Base-by-base conservation (phyloP, 2,797 vertebrate genomes). In the Platalea minor region DNA sequence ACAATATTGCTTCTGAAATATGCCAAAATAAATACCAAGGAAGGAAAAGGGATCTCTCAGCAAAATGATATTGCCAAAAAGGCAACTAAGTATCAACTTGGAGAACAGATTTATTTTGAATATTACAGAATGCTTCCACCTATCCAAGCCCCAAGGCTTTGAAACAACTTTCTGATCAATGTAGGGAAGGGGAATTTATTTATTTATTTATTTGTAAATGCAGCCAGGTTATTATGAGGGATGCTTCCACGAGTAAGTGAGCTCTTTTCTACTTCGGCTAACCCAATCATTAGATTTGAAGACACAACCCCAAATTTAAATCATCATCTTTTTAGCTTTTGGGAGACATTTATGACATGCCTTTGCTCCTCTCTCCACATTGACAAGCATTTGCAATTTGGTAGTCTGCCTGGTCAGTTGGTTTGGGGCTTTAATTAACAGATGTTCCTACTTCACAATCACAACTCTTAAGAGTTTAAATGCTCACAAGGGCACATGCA, bases 21-120 rank as follows among this genome's bases (percentile, higher is more conserved):
- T 14, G 89, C 93, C 92, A 96, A 95, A 95, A 87, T 39, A 94
- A 96, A 94, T n/a, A 94, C 11, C 63, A 63, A 69, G 17, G 59
- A 84, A 35, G 29, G 83, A 85, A 90, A 94, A 93, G 8, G 35
- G n/a, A 87, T 73, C 57, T 74, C 69, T 95, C 89, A 82, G 78
- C 86, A 89, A 91, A 95, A 87, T 0, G 6, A 61, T 48, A 33
- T 5, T 70, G 77, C 67, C 67, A 93, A 87, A 94, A 87, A 78
- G 28, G 19, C 59, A 91, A 84, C 0, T 26, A 81, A 75, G 31
- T 65, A 89, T 48, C 28, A 86, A 75, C 35, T 15, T 39, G 12
- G 46, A 95, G 48, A 95, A 85, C 16, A 93, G 37, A 70, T 70
- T 63, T 89, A 26, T 91, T 91, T 82, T 74, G 35, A 89, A 81